Conservation (phyloP, 2,888 invertebrate species). For the Eutolmus rufibarbis region DNA sequence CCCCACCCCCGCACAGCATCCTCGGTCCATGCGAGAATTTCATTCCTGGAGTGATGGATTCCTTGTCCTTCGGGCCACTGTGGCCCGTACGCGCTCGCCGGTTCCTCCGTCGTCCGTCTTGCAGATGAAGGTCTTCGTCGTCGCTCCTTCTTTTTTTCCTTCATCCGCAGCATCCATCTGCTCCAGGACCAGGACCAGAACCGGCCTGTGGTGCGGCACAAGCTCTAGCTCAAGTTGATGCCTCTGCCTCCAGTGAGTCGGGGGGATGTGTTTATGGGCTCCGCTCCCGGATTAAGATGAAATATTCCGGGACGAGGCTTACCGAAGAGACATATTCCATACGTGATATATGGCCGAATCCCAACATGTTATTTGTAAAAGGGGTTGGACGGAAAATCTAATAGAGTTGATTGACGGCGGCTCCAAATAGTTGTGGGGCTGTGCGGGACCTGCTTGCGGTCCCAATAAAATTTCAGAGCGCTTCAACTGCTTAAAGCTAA, state of each 20-base stretch:
- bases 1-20: not conserved
- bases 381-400: conserved; percentile 37
- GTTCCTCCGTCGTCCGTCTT: not conserved
- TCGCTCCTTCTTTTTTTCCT: not conserved
- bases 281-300: conserved; percentile 36
- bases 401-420: conserved; percentile 44
- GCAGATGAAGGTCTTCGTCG: not conserved
- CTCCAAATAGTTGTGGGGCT: not conserved
- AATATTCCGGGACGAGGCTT: conserved; percentile 37
- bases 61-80: conserved; percentile 33
- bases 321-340: conserved; percentile 29
- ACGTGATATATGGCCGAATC: conserved; percentile 38
- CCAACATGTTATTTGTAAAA: conserved; percentile 42
- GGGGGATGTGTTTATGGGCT: conserved; percentile 32
- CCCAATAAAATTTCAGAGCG: not conserved
- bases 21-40: conserved; percentile 33
- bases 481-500: not conserved
- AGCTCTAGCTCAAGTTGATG: conserved; percentile 2
- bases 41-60: conserved; percentile 39
- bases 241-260: conserved; percentile 5
- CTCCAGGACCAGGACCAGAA: not conserved
- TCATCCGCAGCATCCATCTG: not conserved
- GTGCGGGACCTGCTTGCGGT: not conserved
- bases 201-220: not conserved
- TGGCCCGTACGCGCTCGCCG: not conserved